Conservation (phyloP, 2,113 vertebrate genomes). For the Promerops cafer region DNA sequence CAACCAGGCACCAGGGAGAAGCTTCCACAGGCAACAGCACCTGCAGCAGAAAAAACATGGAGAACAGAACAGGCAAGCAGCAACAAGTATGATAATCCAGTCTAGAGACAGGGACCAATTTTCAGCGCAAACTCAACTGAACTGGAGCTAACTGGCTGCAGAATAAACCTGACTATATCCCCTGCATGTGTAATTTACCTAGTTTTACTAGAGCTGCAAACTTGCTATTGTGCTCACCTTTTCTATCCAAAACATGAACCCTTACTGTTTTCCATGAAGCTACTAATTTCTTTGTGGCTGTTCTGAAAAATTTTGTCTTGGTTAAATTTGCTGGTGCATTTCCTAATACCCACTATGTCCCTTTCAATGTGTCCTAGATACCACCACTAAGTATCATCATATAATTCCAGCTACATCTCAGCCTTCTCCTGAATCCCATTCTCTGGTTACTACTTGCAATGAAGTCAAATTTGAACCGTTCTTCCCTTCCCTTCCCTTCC, state of each 20-base stretch:
- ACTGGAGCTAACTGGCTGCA: not conserved
- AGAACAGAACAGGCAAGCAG: not conserved
- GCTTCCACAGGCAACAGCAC: not conserved
- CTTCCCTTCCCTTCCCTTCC: not conserved
- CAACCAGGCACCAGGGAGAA: not conserved
- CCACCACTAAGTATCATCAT: not conserved
- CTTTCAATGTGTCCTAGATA: not conserved
- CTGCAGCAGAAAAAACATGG: not conserved
- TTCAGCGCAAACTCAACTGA: not conserved
- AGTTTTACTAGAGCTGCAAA: not conserved
- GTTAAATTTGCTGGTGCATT: not conserved
- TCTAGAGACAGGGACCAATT: not conserved
- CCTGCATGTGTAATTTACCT: not conserved
- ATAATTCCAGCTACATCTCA: not conserved
- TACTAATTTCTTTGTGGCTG: not conserved
- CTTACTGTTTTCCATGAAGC: not conserved
- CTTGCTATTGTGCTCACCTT: not conserved
- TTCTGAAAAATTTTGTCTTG: not conserved
- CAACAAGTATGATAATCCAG: not conserved
- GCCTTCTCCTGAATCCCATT: not conserved
- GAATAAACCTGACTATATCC: not conserved
- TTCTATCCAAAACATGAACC: not conserved
- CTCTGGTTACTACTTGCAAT: not conserved
- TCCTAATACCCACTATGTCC: not conserved
- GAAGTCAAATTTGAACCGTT: not conserved